These are phyloP conservation scores for Drosophila rellima DNA, from an alignment of 2,888 invertebrate species.

Conservation along the genomic window DNA sequence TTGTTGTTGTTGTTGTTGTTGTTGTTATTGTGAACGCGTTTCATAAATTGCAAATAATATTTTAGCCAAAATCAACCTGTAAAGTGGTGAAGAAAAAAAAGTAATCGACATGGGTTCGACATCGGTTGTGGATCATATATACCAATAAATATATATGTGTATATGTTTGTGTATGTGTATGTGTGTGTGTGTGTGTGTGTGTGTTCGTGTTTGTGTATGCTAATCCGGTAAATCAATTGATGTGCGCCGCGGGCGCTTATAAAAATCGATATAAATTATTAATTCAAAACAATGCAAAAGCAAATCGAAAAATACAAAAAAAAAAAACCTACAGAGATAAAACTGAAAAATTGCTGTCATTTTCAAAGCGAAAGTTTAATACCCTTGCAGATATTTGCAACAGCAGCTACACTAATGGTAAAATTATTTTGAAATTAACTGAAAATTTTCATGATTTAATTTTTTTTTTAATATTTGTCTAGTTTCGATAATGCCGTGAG, in stretches of 20 bases:
- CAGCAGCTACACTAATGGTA: not conserved
- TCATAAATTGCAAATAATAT: constrained; percentile 79
- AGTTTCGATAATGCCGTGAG: too few species aligned
- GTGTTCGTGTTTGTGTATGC: constrained; percentile 45
- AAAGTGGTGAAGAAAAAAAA: constrained; percentile 36
- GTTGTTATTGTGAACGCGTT: constrained; percentile 64
- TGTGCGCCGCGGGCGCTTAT: constrained; percentile 78
- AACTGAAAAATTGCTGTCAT: not conserved
- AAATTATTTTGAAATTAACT: not conserved
- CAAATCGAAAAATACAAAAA: constrained; percentile 45
- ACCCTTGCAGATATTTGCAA: not conserved
- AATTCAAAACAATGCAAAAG: constrained; percentile 78
- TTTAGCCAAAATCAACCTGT: constrained; percentile 60
- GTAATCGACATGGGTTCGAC: constrained; percentile 39
- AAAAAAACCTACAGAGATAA: constrained; percentile 19
- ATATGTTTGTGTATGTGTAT: not conserved
- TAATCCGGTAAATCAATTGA: constrained; percentile 82
- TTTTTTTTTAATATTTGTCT: too few species aligned
- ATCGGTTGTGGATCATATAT: constrained; percentile 37
- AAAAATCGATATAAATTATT: constrained; percentile 81
- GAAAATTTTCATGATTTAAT: too few species aligned
- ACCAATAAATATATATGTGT: constrained; percentile 19
- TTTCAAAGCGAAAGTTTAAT: constrained; percentile 1
- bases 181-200: constrained; percentile 5
- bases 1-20: constrained; percentile 26